phyloP scores from a whole-genome alignment of 2,113 vertebrate genomes.

The Gobius niger region DNA sequence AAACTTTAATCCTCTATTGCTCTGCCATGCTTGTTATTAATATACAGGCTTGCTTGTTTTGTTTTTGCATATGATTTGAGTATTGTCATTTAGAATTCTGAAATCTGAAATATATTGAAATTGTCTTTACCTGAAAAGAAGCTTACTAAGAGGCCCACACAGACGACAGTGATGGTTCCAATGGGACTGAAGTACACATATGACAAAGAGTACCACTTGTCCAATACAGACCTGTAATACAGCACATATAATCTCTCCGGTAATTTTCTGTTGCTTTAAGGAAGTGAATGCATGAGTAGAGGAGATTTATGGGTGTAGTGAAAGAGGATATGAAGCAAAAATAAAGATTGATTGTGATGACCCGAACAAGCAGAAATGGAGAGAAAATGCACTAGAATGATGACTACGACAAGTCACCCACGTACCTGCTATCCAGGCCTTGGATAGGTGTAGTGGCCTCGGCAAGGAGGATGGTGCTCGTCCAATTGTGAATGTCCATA shows the following conservation, averaged over 20 bases:
- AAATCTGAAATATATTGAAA: no score
- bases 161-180: conserved; percentile 78
- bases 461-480: conserved; percentile 15
- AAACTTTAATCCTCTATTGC: no score
- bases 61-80: no score
- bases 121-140: conserved; percentile 77
- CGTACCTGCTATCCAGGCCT: conserved; percentile 32
- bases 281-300: no score
- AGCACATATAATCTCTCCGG: neutral
- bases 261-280: no score
- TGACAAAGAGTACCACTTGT: conserved; percentile 85
- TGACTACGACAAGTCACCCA: neutral
- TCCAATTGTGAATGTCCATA: conserved; percentile 46
- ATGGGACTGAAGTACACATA: conserved; percentile 87
- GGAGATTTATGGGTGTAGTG: no score
- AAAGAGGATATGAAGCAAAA: no score
- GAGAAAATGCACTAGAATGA: neutral
- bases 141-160: conserved; percentile 80
- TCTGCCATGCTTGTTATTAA: no score
- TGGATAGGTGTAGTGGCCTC: neutral
- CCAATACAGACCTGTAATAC: conserved; percentile 71
- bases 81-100: neutral
- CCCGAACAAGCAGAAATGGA: neutral
- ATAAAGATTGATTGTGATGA: no score
- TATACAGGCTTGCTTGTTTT: no score